These are phyloP conservation scores for Suillia variegata DNA, from an alignment of 2,888 invertebrate species.

Conservation along the genomic window DNA sequence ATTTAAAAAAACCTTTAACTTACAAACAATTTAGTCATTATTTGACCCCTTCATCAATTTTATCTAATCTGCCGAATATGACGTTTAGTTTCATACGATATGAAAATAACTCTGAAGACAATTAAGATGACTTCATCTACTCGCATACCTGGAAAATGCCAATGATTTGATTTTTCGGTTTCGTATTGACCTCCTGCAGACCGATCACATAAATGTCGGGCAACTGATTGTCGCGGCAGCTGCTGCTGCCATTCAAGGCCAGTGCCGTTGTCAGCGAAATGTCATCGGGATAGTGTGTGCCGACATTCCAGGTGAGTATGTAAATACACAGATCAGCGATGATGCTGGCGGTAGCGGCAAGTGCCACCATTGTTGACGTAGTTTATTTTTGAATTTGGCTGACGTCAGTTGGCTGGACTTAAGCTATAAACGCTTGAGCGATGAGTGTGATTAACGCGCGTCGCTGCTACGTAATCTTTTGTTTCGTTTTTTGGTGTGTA, in stretches of 20 bases:
- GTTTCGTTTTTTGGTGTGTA: neutral
- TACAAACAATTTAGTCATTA: too few relatives aligned
- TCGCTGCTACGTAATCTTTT: neutral
- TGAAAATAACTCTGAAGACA: too few relatives aligned
- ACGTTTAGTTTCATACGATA: too few relatives aligned
- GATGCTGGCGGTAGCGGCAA: too few relatives aligned
- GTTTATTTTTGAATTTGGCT: neutral
- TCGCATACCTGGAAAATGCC: conserved; percentile 81
- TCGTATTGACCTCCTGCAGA: conserved; percentile 87
- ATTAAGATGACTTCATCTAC: too few relatives aligned
- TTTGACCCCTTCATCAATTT: too few relatives aligned
- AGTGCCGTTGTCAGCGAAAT: conserved; percentile 72
- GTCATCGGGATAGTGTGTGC: conserved; percentile 75
- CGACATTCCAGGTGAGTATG: conserved; percentile 90
- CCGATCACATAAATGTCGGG: conserved; percentile 90
- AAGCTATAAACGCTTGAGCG: too few relatives aligned
- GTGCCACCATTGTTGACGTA: too few relatives aligned
- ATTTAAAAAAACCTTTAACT: too few relatives aligned
- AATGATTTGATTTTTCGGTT: conserved; percentile 80
- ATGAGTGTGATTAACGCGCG: too few relatives aligned
- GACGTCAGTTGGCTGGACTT: neutral
- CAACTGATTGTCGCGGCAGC: conserved; percentile 67
- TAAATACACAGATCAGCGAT: conserved; percentile 65
- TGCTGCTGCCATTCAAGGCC: conserved; percentile 66
- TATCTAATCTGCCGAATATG: too few relatives aligned